phyloP scores from a whole-genome alignment of 2,888 invertebrate genomes.

The Galerucella calmariensis region DNA sequence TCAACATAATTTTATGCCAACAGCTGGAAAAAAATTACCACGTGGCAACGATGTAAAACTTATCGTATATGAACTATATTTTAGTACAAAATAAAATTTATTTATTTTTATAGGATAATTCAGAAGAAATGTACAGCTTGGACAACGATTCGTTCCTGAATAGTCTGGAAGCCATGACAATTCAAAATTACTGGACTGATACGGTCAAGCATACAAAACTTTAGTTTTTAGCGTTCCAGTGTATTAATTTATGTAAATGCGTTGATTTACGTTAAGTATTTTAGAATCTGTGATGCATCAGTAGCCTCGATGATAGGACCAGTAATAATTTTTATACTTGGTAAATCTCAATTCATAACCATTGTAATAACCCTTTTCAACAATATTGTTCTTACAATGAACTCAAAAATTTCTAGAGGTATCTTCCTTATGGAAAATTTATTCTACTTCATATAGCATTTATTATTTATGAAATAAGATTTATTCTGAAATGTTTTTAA shows the following conservation, averaged over 20 bases:
- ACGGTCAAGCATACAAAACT: constrained; percentile 90
- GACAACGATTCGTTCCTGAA: constrained; percentile 95
- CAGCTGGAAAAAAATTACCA: too few species aligned
- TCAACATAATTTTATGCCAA: too few species aligned
- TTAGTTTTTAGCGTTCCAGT: constrained; percentile 63
- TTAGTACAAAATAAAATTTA: constrained; percentile 3
- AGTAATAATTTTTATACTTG: constrained; percentile 32
- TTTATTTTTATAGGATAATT: constrained; percentile 79
- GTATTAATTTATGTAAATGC: constrained; percentile 49
- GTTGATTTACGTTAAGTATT: constrained; percentile 56
- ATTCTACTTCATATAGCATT: neutral
- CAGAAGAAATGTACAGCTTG: constrained; percentile 93
- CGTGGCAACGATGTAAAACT: too few species aligned
- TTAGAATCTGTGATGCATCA: constrained; percentile 65
- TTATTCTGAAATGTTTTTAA: constrained; percentile 18
- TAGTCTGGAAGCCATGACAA: constrained; percentile 92
- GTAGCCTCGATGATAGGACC: constrained; percentile 44
- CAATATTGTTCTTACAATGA: neutral
- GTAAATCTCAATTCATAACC: constrained; percentile 16
- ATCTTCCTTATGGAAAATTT: neutral
- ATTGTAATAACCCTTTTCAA: neutral
- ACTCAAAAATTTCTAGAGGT: too few species aligned
- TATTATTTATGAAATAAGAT: constrained; percentile 12
- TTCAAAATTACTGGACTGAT: constrained; percentile 94
- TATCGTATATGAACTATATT: too few species aligned